phyloP scores from a whole-genome alignment of 2,888 invertebrate species.

The Nemoura dubitans region DNA sequence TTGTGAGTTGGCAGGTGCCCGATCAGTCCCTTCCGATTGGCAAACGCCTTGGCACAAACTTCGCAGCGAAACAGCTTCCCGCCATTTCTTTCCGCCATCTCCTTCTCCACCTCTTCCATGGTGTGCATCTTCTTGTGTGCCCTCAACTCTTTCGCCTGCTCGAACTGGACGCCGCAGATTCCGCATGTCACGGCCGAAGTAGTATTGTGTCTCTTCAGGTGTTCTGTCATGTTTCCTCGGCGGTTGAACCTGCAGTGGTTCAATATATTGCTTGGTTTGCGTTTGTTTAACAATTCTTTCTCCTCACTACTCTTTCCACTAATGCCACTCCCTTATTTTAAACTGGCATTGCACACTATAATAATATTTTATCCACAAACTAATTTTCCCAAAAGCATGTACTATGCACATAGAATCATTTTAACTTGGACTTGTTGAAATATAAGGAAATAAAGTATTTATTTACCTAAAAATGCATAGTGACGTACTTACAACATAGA shows the following conservation, averaged over 20 bases:
- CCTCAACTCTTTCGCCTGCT: conserved; percentile 57
- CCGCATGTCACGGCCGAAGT: conserved; percentile 56
- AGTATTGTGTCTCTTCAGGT: conserved; percentile 57
- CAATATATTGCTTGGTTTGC: too few relatives aligned
- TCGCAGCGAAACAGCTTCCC: conserved; percentile 55
- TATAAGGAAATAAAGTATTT: too few relatives aligned
- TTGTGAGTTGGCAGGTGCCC: conserved; percentile 55
- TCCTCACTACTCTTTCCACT: too few relatives aligned
- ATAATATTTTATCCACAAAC: too few relatives aligned
- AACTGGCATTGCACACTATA: too few relatives aligned
- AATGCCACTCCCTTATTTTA: too few relatives aligned
- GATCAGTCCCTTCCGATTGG: conserved; percentile 54
- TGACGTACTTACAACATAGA: too few relatives aligned
- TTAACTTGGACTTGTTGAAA: too few relatives aligned
- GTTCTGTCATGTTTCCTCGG: conserved; percentile 58
- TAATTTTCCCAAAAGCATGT: too few relatives aligned
- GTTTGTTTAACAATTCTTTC: too few relatives aligned
- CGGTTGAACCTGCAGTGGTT: conserved; percentile 55
- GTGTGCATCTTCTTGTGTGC: conserved; percentile 56
- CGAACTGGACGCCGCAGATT: conserved; percentile 55
- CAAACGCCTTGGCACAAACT: conserved; percentile 54
- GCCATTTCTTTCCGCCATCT: conserved; percentile 47
- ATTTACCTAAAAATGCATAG: too few relatives aligned
- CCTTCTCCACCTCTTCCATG: conserved; percentile 54
- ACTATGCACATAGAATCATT: too few relatives aligned